A percentile compares a stretch with the other conserved stretches of the same genome.
phyloP scores from a whole-genome alignment of 2,113 vertebrate genomes.

The Motacilla alba region DNA sequence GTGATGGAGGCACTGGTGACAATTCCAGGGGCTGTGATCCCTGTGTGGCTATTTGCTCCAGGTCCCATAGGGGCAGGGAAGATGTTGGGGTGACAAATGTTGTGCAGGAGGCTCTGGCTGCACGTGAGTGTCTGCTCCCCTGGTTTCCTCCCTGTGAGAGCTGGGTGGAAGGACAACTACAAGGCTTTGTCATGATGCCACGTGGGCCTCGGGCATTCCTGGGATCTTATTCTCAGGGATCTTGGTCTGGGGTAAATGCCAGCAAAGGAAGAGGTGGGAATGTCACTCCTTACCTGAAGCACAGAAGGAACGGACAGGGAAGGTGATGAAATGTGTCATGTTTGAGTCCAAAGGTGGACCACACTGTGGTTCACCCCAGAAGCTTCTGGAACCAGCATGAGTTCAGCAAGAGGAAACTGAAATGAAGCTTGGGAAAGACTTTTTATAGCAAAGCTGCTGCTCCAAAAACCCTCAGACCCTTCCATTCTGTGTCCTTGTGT shows the following conservation, averaged over 20 bases:
- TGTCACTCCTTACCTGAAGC: neutral
- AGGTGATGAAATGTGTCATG: neutral
- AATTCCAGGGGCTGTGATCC: fast-evolving
- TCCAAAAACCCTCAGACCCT: neutral
- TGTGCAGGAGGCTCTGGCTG: neutral
- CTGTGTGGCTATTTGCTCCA: neutral
- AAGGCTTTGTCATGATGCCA: fast-evolving
- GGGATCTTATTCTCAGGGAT: neutral
- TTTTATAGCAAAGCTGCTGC: neutral
- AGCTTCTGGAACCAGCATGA: neutral
- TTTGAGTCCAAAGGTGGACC: neutral
- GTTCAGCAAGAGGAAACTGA: neutral
- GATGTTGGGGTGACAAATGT: fast-evolving
- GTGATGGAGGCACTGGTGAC: neutral
- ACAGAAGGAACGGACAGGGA: neutral
- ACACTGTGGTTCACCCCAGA: neutral
- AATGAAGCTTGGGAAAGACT: neutral
- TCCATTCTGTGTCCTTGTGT: neutral
- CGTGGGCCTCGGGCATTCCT: neutral
- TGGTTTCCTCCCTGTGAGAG: neutral
- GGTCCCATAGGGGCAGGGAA: fast-evolving
- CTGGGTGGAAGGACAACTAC: neutral
- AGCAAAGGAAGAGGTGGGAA: fast-evolving
- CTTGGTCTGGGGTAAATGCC: neutral
- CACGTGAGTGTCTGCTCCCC: neutral